Conservation (phyloP, 2,797 vertebrate species). For the Tachyglossus aculeatus region DNA sequence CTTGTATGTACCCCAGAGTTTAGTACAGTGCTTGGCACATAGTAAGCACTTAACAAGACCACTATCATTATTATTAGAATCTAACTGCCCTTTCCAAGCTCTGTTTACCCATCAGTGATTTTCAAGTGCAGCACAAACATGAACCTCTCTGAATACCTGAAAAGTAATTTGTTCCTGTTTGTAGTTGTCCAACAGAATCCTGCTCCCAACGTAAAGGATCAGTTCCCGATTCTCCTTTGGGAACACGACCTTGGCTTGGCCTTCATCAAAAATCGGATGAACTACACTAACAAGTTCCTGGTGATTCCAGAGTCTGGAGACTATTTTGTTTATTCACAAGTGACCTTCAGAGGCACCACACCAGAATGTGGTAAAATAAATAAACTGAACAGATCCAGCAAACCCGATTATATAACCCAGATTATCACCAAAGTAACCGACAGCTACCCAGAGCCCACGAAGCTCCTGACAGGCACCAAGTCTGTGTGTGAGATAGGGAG, state of each 20-base stretch:
- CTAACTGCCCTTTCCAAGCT: neutral
- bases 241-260: constrained; percentile 73
- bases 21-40: no score
- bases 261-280: constrained; percentile 75
- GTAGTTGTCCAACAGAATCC: constrained; percentile 54
- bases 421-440: constrained; percentile 72
- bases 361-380: constrained; percentile 27
- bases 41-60: no score
- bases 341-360: constrained; percentile 69
- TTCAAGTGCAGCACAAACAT: neutral
- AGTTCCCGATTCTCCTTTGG: constrained; percentile 71
- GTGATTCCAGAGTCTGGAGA: constrained; percentile 72
- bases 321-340: constrained; percentile 79
- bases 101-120: neutral
- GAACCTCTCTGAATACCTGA: neutral
- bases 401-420: constrained; percentile 54
- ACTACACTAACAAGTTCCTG: constrained; percentile 71
- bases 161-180: neutral
- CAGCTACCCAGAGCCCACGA: constrained; percentile 69
- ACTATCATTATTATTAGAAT: no score
- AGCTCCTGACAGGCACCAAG: constrained; percentile 70
- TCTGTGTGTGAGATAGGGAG: constrained; percentile 63
- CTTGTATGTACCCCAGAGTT: no score
- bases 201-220: neutral
- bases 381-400: neutral